Percentiles rank a stretch among this genome's conserved stretches.
Evolutionary conservation across 2,113 vertebrate genomes (phyloP).

Genomic region (Rhombomys opimus): DNA sequence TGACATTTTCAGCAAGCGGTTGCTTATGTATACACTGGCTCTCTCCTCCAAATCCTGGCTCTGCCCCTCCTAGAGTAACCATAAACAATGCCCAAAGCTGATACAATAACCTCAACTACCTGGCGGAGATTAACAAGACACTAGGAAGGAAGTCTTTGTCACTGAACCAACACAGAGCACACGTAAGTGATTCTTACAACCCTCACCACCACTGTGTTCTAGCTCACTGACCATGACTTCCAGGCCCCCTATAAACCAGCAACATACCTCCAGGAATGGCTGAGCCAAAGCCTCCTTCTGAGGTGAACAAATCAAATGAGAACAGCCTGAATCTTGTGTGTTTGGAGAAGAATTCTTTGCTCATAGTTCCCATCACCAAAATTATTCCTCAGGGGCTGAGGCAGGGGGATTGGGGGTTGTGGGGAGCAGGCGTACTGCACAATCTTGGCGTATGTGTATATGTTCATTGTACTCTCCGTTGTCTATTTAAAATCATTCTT

Average conservation of each 20-base stretch:
- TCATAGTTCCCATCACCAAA: not conserved
- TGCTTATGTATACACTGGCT: not conserved
- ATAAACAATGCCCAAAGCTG: not conserved
- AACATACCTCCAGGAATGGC: not conserved
- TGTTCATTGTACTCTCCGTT: not conserved
- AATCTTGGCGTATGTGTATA: not conserved
- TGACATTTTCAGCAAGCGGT: not conserved
- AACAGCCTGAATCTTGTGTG: not conserved
- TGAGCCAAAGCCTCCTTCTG: not conserved
- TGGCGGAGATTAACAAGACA: not conserved
- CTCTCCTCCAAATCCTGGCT: not conserved
- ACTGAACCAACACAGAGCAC: not conserved
- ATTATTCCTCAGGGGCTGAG: not conserved
- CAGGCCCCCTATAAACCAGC: not conserved
- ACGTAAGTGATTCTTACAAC: not conserved
- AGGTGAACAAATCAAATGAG: not conserved
- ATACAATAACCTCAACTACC: not conserved
- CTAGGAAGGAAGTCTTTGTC: not conserved
- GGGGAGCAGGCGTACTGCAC: too few relatives aligned
- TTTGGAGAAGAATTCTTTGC: not conserved
- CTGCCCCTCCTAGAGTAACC: not conserved
- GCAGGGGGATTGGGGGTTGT: too few relatives aligned
- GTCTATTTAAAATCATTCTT: constrained; percentile 7
- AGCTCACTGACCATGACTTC: not conserved
- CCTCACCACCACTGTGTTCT: rapidly evolving